These are phyloP conservation scores for Nesogale talazaci DNA, from an alignment of 2,113 vertebrate species.

Conservation along the genomic window DNA sequence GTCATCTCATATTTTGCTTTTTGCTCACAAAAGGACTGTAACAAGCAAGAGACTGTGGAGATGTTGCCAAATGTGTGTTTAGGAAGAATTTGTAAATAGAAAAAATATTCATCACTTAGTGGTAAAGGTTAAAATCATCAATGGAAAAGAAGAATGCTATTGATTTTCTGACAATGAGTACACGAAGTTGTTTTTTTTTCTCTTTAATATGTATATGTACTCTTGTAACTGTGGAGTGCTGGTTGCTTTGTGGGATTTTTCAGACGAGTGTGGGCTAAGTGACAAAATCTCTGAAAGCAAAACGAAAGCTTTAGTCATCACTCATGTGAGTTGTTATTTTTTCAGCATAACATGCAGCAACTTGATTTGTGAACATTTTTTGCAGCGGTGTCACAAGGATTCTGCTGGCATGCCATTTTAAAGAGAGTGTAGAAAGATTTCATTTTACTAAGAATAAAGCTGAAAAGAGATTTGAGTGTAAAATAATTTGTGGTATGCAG, in stretches of 20 bases:
- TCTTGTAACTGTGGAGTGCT: not conserved
- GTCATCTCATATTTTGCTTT: conserved; percentile 12
- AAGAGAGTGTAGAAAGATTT: conserved; percentile 16
- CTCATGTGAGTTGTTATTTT: conserved; percentile 35
- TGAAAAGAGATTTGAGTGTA: not conserved
- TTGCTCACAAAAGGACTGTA: not conserved
- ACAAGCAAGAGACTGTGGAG: not conserved
- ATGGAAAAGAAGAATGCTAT: not conserved
- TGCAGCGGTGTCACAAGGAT: conserved; percentile 13
- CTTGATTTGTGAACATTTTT: conserved; percentile 59
- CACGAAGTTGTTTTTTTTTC: not conserved
- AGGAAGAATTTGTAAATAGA: not conserved
- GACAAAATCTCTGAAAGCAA: conserved; percentile 3
- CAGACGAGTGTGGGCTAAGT: conserved; percentile 32
- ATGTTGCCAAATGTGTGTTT: not conserved
- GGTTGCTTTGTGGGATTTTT: not conserved
- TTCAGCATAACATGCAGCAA: conserved; percentile 32
- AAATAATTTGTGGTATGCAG: conserved; percentile 52
- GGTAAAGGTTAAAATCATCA: not conserved
- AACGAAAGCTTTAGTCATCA: conserved; percentile 40
- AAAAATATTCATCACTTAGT: too few relatives aligned
- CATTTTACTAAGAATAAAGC: conserved; percentile 8
- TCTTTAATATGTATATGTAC: not conserved
- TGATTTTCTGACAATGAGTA: not conserved
- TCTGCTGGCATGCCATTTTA: conserved; percentile 33